Base-by-base conservation (phyloP, 2,888 invertebrate genomes). In the Micoletzkya japonica region DNA sequence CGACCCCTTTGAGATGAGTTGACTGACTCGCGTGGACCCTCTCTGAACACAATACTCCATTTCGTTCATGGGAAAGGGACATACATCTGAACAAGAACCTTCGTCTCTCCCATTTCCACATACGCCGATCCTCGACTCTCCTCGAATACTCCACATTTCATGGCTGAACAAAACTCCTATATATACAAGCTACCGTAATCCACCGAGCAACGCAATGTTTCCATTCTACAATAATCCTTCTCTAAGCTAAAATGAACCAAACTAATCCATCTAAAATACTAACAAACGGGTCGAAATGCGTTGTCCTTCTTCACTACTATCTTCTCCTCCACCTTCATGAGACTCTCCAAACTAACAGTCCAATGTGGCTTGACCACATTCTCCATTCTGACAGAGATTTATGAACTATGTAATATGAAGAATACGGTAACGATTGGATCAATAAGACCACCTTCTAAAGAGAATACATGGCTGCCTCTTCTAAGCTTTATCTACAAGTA, bases 131-230 rank as follows among this genome's bases (percentile, higher is more conserved):
- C 79, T 54, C 76, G 70, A 20, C 69, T 50, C 3, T 72, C 75
- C 6, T 73, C 73, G 68, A 77, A 77, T 6, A 79, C 77, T 10
- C 79, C 77, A 32, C 74, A 74, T 72, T 79, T 79, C 2, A 79
- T 67, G 30, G 70, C 77, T 77, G 50, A 63, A 50, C 49, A 63
- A 63, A 34, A 4, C 17, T 1, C 36, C 37, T 30, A 61, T 49
- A 36, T 28, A 20, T 20, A 44, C 10, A 44, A 44, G 10, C 10
- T 14, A 44, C 20, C 44, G 10, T 44, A 20, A 10, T 20, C 10
- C 44, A 14, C 44, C 20, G 10, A 44, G 44, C 10, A 44, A 44
- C 44, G 44, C 10, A 20, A 10, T 14, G 10, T 10, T 44, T 44
- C 44, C 10, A 44, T 10, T 20, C 10, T 14, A 44, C 10, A 44